Base-by-base conservation (phyloP, 2,888 invertebrate species). In the Automeris io region DNA sequence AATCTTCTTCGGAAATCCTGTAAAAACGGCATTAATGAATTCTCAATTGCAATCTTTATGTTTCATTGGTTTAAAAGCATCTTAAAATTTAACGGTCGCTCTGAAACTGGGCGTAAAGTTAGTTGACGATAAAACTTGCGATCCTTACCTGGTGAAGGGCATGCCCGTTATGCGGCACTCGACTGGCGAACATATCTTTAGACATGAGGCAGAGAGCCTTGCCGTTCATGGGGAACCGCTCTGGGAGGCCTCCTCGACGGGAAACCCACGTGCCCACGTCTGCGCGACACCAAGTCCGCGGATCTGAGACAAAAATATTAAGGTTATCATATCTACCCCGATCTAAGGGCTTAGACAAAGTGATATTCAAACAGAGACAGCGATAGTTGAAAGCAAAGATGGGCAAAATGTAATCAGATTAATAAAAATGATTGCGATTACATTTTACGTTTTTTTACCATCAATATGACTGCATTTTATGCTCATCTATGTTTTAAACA, bases 181-280 rank as follows among this genome's bases (percentile, higher is more conserved):
- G 74, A 45, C 88, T 87, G 1, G 90, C 82, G 74, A 93, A 93
- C 93, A 93, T 93, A 36, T 91, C 90, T 7, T 89, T 82, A n/a
- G 90, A 89, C 93, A 94, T 93, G 37, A 94, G 87, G 49, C 93
- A 93, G 3, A 94, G 75, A 0, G 92, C 93, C 70, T 94, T 94
- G 34, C 93, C 93, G 71, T 94, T 94, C 93, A 93, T 93, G 0
- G 91, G 90, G 73, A 94, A 94, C 46, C 93, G 81, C 41, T 89
- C 88, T 0, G 90, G 88, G 0, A 89, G 70, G 1, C 88, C 87
- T 32, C 91, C 91, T 3, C 86, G 74, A 0, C 79, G 67, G 0
- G 91, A 85, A 63, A 92, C 90, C 93, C 93, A 93, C 40, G 87
- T 77, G 40, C 89, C 90, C 2, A 93, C 93, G 56, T 93, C 90